phyloP scores from a whole-genome alignment of 53 echinoderm and acorn worm species.

The Zoroaster sp. region DNA sequence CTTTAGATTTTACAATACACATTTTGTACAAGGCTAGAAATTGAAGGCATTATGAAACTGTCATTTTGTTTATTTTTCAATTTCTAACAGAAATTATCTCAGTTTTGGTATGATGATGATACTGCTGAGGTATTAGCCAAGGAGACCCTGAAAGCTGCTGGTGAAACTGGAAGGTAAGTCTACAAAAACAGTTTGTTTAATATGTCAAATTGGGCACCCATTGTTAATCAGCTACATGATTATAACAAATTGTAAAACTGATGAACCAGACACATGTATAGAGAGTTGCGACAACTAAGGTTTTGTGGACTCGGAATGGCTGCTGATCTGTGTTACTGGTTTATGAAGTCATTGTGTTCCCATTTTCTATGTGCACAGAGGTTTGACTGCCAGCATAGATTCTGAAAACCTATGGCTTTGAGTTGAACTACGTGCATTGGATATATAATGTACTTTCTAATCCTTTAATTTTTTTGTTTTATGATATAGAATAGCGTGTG shows the following conservation, averaged over 20 bases:
- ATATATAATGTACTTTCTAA: background rate
- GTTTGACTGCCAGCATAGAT: no score
- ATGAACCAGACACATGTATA: no score
- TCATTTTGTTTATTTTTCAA: background rate
- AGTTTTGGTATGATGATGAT: conserved; percentile 84
- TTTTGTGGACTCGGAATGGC: no score
- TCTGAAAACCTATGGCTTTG: background rate
- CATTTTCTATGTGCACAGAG: no score
- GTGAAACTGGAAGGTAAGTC: conserved; percentile 67
- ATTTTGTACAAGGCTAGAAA: background rate
- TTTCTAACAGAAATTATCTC: conserved; percentile 65
- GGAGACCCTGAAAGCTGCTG: conserved; percentile 58
- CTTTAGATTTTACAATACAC: background rate
- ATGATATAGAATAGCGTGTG: conserved; percentile 71
- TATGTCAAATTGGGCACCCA: no score
- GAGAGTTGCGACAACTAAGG: no score
- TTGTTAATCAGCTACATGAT: no score
- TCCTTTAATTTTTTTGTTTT: background rate
- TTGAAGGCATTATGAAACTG: background rate
- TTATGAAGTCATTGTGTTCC: no score
- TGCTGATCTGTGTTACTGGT: no score
- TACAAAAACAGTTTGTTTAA: no score
- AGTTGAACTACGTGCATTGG: background rate
- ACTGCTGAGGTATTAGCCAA: conserved; percentile 67
- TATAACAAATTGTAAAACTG: no score